Conservation (phyloP, 1,140 invertebrate genomes). For the Reticulitermes speratus region DNA sequence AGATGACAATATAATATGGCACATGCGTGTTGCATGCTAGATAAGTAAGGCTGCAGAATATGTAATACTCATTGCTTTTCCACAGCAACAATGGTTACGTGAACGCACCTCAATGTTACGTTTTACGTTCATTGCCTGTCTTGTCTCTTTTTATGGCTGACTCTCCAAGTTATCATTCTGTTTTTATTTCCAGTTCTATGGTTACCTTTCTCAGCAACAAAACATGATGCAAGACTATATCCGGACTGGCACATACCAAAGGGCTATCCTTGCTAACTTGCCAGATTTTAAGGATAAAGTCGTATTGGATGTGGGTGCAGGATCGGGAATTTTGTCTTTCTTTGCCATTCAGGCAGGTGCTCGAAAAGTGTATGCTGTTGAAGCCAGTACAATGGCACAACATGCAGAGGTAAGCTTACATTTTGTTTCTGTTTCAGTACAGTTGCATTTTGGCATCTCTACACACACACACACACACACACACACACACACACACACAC, state of each 20-base stretch:
- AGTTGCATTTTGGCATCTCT: slow-evolving; percentile 2
- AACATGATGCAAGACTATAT: slow-evolving; percentile 99
- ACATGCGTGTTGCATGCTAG: too few species aligned
- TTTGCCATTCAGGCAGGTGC: slow-evolving; percentile 98
- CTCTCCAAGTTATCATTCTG: background rate
- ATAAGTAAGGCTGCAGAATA: too few species aligned
- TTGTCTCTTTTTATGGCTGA: slow-evolving; percentile 1
- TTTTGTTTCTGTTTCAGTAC: background rate
- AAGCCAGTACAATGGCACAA: slow-evolving; percentile 97
- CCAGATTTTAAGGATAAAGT: slow-evolving; percentile 91
- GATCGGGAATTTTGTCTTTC: slow-evolving; percentile 96
- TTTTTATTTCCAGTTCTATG: slow-evolving; percentile 83
- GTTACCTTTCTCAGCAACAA: slow-evolving; percentile 98
- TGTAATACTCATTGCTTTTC: too few species aligned
- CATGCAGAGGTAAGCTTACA: slow-evolving; percentile 75
- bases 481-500: background rate
- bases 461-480: background rate
- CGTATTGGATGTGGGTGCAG: slow-evolving; percentile 95
- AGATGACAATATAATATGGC: too few species aligned
- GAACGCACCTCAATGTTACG: too few species aligned
- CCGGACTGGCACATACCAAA: slow-evolving; percentile 96
- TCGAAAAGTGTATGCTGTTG: slow-evolving; percentile 95
- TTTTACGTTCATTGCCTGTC: too few species aligned
- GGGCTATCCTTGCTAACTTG: slow-evolving; percentile 91
- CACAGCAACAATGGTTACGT: too few species aligned